phyloP scores from a whole-genome alignment of 2,888 invertebrate species.

The Campoplex capitator region DNA sequence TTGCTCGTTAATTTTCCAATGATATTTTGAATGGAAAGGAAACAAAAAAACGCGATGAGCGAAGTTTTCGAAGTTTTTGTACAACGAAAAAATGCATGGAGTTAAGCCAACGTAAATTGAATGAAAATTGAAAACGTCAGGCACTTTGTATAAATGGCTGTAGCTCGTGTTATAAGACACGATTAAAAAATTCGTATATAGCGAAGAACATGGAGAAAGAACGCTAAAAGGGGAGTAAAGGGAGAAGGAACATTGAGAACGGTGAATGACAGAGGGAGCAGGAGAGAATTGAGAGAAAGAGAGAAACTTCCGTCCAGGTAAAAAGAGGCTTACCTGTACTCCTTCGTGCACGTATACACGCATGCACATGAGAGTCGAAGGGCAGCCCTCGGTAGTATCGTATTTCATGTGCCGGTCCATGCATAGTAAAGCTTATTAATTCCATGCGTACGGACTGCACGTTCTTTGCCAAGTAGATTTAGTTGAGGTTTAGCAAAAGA shows the following conservation, averaged over 20 bases:
- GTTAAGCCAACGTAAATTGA: too few relatives aligned
- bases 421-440: conserved; percentile 83
- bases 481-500: conserved; percentile 37
- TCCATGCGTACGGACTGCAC: conserved; percentile 80
- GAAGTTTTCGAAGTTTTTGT: background rate
- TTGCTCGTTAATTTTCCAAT: background rate
- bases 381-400: conserved; percentile 76
- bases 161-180: background rate
- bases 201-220: background rate
- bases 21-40: background rate
- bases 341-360: conserved; percentile 1
- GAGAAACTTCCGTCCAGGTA: conserved; percentile 74
- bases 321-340: conserved; percentile 73
- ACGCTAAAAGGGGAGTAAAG: conserved; percentile 36
- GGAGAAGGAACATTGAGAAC: background rate
- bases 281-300: conserved; percentile 35
- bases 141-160: background rate
- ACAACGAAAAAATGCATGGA: background rate
- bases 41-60: background rate
- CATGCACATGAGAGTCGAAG: conserved; percentile 35
- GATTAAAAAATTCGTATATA: background rate
- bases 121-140: background rate
- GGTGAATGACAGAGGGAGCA: conserved; percentile 27
- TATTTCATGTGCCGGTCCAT: conserved; percentile 82
- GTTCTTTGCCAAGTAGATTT: conserved; percentile 78